These are phyloP conservation scores for Antigone vipio DNA, from an alignment of 2,113 vertebrate species.

Conservation along the genomic window DNA sequence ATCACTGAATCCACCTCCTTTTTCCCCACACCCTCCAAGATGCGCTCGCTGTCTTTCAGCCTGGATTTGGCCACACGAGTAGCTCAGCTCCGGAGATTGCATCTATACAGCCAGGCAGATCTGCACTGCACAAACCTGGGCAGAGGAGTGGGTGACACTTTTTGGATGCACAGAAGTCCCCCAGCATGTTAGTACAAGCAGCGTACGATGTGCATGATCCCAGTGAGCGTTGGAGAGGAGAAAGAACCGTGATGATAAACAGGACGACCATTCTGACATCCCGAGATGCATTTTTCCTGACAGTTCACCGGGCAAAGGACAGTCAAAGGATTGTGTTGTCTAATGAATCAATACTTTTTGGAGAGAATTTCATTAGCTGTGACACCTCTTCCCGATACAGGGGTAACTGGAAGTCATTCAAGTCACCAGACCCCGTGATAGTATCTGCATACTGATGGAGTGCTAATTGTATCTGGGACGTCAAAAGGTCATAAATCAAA, in stretches of 20 bases:
- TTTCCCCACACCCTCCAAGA: not conserved
- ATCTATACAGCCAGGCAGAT: not conserved
- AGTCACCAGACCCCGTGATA: constrained; percentile 53
- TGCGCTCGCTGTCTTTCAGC: not conserved
- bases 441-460: constrained; percentile 50
- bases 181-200: accelerated
- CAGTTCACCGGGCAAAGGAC: constrained; percentile 33
- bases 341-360: constrained; percentile 69
- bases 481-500: constrained; percentile 60
- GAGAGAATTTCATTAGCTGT: constrained; percentile 73
- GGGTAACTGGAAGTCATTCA: constrained; percentile 67
- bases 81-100: not conserved
- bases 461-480: constrained; percentile 45
- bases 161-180: not conserved
- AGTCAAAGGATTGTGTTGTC: constrained; percentile 59
- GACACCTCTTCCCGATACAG: constrained; percentile 58
- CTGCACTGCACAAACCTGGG: not conserved
- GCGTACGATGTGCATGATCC: accelerated
- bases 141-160: not conserved
- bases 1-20: not conserved
- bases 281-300: constrained; percentile 37
- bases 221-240: not conserved
- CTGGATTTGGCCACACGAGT: not conserved
- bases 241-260: constrained; percentile 13
- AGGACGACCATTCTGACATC: constrained; percentile 27